Evolutionary conservation across 2,113 vertebrate species (phyloP), one percentile per base, ranked within the genome.

Genomic region (Zeus faber): DNA sequence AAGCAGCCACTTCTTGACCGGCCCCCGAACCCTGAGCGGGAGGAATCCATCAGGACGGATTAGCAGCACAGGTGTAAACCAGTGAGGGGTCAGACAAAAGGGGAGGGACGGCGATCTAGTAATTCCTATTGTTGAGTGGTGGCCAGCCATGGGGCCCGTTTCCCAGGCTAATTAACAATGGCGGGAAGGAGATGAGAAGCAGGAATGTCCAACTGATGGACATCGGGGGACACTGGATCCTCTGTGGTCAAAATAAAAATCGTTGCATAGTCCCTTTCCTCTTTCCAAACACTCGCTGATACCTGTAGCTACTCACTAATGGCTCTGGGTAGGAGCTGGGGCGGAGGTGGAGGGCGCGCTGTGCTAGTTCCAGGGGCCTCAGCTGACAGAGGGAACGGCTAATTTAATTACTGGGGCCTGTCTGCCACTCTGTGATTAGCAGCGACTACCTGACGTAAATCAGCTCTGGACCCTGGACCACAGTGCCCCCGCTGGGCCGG

Each of bases 161-260:
- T 85, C 80, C 79, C 83, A 87, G 84, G 79, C 71, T 67, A 57
- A 82, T 82, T 80, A 77, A 53, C 23, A 22, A 29, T 17, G 25
- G 41, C 39, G 40, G 58, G 50, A 77, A 54, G 52, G 24, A 66
- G 68, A 74, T n/a, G n/a, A n/a, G n/a, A n/a, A n/a, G n/a, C n/a
- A n/a, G n/a, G n/a, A n/a, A n/a, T 54, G 67, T 8, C 18, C n/a
- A n/a, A n/a, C 27, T n/a, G 53, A 58, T 33, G 54, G 65, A 57
- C 20, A 10, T 46, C 31, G 25, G 16, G n/a, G 51, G 29, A 40
- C 40, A 39, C 64, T 63, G 20, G 13, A 27, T 47, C 65, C 14
- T 21, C 26, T 31, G 26, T 23, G 26, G 31, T 33, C 13, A 52
- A 65, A 55, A 26, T 24, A 59, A 67, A 57, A 26, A 49, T 49